These are phyloP conservation scores for Acanthochromis polyacanthus DNA, from an alignment of 2,113 vertebrate genomes.

Conservation along the genomic window DNA sequence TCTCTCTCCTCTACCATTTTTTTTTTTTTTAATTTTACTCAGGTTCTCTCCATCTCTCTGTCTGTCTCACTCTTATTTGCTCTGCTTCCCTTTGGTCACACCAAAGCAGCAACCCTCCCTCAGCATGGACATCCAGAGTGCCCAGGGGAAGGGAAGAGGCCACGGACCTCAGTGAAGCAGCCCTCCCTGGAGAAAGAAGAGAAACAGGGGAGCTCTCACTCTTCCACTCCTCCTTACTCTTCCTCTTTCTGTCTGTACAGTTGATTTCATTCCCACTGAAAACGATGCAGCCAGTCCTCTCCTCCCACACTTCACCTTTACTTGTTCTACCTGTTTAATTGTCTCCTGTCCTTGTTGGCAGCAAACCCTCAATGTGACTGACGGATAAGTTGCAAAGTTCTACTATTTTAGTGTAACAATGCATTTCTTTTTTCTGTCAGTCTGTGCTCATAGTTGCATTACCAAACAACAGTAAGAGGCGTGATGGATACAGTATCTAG, in stretches of 20 bases:
- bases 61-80: slow-evolving; percentile 59
- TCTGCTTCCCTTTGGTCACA: slow-evolving; percentile 80
- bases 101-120: slow-evolving; percentile 73
- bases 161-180: slow-evolving; percentile 57
- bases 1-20: slow-evolving; percentile 22
- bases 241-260: slow-evolving; percentile 29
- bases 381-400: slow-evolving; percentile 7
- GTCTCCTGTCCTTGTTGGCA: background rate
- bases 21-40: slow-evolving; percentile 23
- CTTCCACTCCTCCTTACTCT: slow-evolving; percentile 1
- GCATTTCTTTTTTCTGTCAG: background rate
- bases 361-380: slow-evolving; percentile 9
- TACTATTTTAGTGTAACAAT: too few species aligned
- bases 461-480: slow-evolving; percentile 20
- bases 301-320: slow-evolving; percentile 39
- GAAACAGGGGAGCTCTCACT: slow-evolving; percentile 8
- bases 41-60: slow-evolving; percentile 56
- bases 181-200: slow-evolving; percentile 34
- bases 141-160: slow-evolving; percentile 60
- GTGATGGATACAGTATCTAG: slow-evolving; percentile 40
- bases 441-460: slow-evolving; percentile 1
- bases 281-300: slow-evolving; percentile 38
- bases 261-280: slow-evolving; percentile 41
- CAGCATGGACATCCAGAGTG: slow-evolving; percentile 60
- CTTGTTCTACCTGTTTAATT: slow-evolving; percentile 49